Conservation (phyloP, 2,888 invertebrate genomes). For the Mimumesa dahlbomi region DNA sequence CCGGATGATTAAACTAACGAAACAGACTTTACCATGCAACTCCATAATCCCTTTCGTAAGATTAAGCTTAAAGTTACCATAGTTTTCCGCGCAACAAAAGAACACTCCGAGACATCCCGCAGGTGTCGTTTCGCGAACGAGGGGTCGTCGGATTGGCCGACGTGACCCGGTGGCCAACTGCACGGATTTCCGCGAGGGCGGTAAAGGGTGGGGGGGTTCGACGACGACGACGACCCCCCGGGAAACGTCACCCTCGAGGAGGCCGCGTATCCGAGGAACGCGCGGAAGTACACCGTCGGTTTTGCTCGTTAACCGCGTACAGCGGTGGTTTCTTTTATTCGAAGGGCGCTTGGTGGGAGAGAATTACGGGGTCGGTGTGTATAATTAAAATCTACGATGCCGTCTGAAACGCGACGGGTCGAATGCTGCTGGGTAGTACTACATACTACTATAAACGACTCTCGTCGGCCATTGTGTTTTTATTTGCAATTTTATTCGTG, state of each 20-base stretch:
- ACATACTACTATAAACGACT: not conserved
- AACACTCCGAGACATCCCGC: no score
- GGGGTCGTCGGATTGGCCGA: slow-evolving; percentile 7
- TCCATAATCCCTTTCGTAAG: no score
- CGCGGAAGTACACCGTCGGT: slow-evolving; percentile 5
- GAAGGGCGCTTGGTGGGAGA: no score
- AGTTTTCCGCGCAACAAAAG: no score
- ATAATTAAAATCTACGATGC: slow-evolving; percentile 30
- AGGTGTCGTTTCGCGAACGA: slow-evolving; percentile 6
- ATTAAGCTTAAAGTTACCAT: no score
- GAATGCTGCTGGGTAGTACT: no score
- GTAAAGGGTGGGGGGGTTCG: no score
- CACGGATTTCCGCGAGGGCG: slow-evolving; percentile 28
- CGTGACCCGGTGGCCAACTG: slow-evolving; percentile 41
- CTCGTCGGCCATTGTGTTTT: not conserved
- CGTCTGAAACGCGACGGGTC: not conserved
- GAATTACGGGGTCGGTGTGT: slow-evolving; percentile 18
- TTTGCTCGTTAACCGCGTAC: slow-evolving; percentile 36
- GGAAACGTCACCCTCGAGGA: slow-evolving; percentile 22
- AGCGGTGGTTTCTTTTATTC: slow-evolving; percentile 23
- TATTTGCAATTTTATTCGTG: not conserved
- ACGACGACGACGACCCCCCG: no score
- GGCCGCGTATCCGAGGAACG: slow-evolving; percentile 15
- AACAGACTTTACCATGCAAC: no score
- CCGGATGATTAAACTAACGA: no score